phyloP scores from a whole-genome alignment of 2,113 vertebrate species.

The Lepus americanus region DNA sequence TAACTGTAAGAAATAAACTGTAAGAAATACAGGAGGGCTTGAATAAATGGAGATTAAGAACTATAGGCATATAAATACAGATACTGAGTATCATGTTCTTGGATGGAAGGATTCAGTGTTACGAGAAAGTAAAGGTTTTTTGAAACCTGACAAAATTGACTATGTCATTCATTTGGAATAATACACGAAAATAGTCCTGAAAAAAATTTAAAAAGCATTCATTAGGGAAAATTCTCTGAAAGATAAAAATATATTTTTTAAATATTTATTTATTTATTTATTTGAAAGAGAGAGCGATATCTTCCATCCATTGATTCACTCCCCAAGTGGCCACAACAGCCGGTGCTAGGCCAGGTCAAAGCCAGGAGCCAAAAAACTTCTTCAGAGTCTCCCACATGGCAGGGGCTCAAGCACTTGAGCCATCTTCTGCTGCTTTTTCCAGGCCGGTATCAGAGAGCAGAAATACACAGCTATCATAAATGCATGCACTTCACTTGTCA shows the following conservation, averaged over 20 bases:
- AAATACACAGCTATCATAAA: no score
- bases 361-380: no score
- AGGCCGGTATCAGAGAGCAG: no score
- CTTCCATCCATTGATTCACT: no score
- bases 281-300: no score
- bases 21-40: constrained; percentile 24
- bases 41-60: constrained; percentile 13
- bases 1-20: constrained; percentile 46
- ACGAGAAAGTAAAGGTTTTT: constrained; percentile 37
- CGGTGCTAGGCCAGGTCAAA: no score
- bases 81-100: constrained; percentile 3
- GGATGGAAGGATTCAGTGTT: constrained; percentile 30
- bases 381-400: no score
- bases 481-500: no score
- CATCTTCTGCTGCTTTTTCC: no score
- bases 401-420: no score
- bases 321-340: no score
- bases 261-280: neutral
- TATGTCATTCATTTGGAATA: constrained; percentile 47
- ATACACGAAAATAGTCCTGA: neutral
- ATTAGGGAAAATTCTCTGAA: neutral
- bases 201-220: constrained; percentile 20
- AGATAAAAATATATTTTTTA: constrained; percentile 44
- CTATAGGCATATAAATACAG: neutral
- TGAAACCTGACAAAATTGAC: constrained; percentile 28